Evolutionary conservation across 1,140 invertebrate species (phyloP).

Genomic region (Pomacea maculata): DNA sequence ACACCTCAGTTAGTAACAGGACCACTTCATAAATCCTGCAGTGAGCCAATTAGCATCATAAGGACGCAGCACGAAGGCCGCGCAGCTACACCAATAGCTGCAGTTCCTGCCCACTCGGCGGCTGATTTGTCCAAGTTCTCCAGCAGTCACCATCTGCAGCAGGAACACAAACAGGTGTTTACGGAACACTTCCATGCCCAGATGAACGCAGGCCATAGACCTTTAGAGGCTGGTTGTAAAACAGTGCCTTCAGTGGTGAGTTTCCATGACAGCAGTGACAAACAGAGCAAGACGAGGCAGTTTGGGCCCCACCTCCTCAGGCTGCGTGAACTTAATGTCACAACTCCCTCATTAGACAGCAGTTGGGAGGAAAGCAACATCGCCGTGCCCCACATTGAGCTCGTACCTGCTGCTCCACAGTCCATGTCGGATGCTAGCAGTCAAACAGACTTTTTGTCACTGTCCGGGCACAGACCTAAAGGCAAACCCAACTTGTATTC

Average conservation of each 20-base stretch:
- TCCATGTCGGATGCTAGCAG: slow-evolving; percentile 8
- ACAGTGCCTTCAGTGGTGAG: too few species aligned
- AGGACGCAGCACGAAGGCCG: slow-evolving; percentile 11
- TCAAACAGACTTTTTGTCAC: slow-evolving; percentile 2
- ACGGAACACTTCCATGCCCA: not conserved
- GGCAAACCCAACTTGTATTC: slow-evolving; percentile 64
- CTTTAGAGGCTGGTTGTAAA: too few species aligned
- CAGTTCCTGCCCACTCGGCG: slow-evolving; percentile 33
- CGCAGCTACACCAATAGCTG: slow-evolving; percentile 16
- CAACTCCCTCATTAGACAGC: not conserved
- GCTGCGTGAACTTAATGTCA: not conserved
- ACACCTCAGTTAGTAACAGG: slow-evolving; percentile 68
- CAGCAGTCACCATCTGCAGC: not conserved
- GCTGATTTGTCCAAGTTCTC: slow-evolving; percentile 33
- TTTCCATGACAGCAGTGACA: not conserved
- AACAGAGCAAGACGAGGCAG: not conserved
- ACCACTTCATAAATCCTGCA: slow-evolving; percentile 65
- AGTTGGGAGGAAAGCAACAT: not conserved
- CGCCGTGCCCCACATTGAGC: slow-evolving; percentile 4
- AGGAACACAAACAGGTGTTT: slow-evolving; percentile 14
- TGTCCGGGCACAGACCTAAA: slow-evolving; percentile 13
- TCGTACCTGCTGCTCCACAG: slow-evolving; percentile 1
- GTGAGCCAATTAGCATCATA: slow-evolving; percentile 57
- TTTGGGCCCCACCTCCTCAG: slow-evolving; percentile 8
- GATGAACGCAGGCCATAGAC: not conserved